Conservation (phyloP, 2,113 vertebrate species). For the Cephalopterus ornatus region DNA sequence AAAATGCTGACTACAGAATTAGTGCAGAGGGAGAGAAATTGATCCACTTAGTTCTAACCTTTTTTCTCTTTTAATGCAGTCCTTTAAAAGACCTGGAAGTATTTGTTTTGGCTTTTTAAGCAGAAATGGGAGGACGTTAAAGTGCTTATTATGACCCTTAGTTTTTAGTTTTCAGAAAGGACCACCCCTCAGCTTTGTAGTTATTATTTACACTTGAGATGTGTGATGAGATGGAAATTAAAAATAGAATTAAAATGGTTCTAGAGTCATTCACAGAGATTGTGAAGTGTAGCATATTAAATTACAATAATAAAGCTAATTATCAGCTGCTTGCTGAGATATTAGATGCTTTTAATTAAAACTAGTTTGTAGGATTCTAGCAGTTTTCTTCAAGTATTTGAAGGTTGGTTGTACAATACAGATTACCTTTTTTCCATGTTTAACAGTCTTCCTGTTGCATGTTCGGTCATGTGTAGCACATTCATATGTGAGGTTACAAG, state of each 20-base stretch:
- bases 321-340: constrained; percentile 53
- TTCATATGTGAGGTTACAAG: background rate
- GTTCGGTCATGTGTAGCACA: background rate
- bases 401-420: background rate
- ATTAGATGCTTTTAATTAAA: constrained; percentile 60
- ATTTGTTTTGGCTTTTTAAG: background rate
- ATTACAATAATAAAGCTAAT: constrained; percentile 62
- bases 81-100: background rate
- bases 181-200: constrained; percentile 33
- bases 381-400: constrained; percentile 26
- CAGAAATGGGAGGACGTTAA: background rate
- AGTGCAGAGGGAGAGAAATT: background rate
- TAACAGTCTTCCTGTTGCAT: background rate
- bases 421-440: background rate
- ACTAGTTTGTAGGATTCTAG: constrained; percentile 15
- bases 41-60: constrained; percentile 27
- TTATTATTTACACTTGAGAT: constrained; percentile 50
- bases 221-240: constrained; percentile 57
- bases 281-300: constrained; percentile 52
- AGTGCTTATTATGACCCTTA: background rate
- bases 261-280: constrained; percentile 39
- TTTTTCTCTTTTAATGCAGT: background rate
- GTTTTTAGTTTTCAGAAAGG: constrained; percentile 44
- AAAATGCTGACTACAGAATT: constrained; percentile 37
- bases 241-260: constrained; percentile 66